phyloP scores from a whole-genome alignment of 53 echinoderm and acorn worm genomes.

The Paracentrotus lividus region DNA sequence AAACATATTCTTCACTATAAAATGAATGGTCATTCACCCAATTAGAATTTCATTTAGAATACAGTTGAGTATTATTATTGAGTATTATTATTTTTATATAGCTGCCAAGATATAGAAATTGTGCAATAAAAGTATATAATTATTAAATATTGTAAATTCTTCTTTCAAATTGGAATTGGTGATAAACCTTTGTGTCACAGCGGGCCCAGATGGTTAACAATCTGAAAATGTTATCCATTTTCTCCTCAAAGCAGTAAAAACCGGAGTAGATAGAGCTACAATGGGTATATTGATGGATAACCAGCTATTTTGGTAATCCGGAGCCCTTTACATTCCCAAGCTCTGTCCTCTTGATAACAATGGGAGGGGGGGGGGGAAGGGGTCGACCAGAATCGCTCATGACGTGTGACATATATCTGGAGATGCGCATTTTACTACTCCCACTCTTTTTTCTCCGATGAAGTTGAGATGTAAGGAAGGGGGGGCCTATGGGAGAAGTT shows the following conservation, averaged over 20 bases:
- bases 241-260: background rate
- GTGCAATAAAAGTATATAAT: no score
- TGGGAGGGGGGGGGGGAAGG: no score
- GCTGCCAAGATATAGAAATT: no score
- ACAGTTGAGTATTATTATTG: no score
- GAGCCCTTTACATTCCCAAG: background rate
- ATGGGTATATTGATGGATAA: background rate
- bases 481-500: background rate
- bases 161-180: no score
- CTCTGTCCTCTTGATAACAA: background rate
- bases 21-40: no score
- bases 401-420: background rate
- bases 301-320: conserved; percentile 1
- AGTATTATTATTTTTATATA: no score
- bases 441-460: background rate
- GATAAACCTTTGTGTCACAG: no score
- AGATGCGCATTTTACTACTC: background rate
- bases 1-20: no score
- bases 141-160: no score
- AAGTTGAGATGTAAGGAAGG: background rate
- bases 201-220: background rate
- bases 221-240: conserved; percentile 15
- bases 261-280: background rate
- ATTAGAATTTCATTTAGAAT: no score
- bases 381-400: no score